Conservation (phyloP, 2,888 invertebrate species). For the Acleris literana region DNA sequence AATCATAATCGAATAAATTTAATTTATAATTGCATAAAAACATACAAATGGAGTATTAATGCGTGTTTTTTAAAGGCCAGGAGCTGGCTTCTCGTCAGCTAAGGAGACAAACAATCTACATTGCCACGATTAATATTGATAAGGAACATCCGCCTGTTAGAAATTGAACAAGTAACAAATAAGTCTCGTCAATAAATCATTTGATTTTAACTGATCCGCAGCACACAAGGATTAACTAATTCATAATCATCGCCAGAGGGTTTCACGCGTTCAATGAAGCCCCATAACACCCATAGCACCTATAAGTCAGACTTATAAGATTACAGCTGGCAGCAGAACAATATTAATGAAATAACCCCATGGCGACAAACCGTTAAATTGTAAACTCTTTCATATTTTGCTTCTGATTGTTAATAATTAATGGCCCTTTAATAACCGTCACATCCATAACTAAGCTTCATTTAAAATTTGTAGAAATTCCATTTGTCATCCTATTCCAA, state of each 20-base stretch:
- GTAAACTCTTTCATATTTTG: conserved; percentile 1
- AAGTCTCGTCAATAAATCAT: neutral
- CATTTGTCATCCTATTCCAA: too few species aligned
- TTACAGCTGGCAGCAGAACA: conserved; percentile 16
- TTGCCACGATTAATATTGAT: neutral
- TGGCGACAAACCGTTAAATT: conserved; percentile 14
- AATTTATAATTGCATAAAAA: too few species aligned
- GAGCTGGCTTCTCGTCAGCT: too few species aligned
- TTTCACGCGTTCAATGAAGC: conserved; percentile 3
- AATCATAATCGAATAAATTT: too few species aligned
- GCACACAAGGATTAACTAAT: conserved; percentile 4
- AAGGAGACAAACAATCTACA: too few species aligned
- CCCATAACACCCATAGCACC: conserved; percentile 9
- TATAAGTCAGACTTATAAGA: conserved; percentile 11
- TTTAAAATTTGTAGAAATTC: neutral
- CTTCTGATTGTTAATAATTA: conserved; percentile 3
- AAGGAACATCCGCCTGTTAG: neutral
- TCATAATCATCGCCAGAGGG: conserved; percentile 11
- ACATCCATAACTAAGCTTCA: neutral
- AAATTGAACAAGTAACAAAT: neutral
- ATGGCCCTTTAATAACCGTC: neutral
- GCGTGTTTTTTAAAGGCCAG: too few species aligned
- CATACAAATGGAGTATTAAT: too few species aligned
- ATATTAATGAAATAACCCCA: conserved; percentile 9
- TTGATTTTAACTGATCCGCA: neutral